A percentile compares a stretch with the other conserved stretches of the same genome.
Evolutionary conservation across 2,888 invertebrate genomes (phyloP).

Genomic region (Exephanes ischioxanthus): DNA sequence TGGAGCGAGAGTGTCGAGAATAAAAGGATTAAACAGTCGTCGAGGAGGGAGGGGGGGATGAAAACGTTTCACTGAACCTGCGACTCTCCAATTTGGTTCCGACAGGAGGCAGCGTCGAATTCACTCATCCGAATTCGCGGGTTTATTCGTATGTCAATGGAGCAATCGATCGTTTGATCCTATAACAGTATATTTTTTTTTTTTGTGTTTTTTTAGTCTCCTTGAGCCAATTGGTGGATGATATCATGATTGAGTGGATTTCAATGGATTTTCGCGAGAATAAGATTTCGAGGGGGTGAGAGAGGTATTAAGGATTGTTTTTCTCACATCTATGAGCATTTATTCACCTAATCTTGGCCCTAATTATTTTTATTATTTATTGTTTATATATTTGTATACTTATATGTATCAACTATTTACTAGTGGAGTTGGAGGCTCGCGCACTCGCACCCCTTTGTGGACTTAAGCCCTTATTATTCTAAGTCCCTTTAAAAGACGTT

Average conservation of each 20-base stretch:
- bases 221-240: not conserved
- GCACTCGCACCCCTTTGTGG: too few relatives aligned
- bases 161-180: conserved; percentile 22
- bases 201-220: not conserved
- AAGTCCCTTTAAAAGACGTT: too few relatives aligned
- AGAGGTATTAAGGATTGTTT: not conserved
- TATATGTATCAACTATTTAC: too few relatives aligned
- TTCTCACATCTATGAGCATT: not conserved
- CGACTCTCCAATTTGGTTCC: conserved; percentile 38
- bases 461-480: too few relatives aligned
- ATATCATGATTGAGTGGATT: not conserved
- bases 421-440: too few relatives aligned
- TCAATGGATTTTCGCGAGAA: not conserved
- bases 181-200: conserved; percentile 20
- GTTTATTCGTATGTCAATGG: conserved; percentile 31
- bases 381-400: too few relatives aligned
- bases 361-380: too few relatives aligned
- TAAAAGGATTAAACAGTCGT: conserved; percentile 47
- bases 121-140: conserved; percentile 19
- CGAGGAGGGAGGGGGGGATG: not conserved
- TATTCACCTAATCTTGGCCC: too few relatives aligned
- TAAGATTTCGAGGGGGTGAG: not conserved
- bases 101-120: conserved; percentile 11
- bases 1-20: conserved; percentile 22
- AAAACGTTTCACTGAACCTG: conserved; percentile 38